Evolutionary conservation across 2,888 invertebrate species (phyloP), one percentile per base, ranked within the genome.

Genomic region (Orthosia cruda): DNA sequence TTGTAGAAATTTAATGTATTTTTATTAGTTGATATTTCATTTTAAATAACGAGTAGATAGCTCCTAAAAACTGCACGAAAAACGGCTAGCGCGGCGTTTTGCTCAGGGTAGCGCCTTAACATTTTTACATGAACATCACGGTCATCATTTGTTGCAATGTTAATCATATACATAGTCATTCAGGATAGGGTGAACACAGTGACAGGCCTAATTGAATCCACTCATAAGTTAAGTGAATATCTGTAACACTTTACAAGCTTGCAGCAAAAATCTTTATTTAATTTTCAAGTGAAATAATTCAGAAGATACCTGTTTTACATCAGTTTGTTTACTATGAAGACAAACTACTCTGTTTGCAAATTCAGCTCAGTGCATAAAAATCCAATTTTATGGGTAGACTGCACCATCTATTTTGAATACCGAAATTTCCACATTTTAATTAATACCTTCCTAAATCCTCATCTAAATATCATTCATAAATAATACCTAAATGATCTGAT

Each of bases 281-380:
- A 32, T 26, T 12, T 58, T 63, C 26, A 11, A 47, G 47, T 47
- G 11, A 58, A 58, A 26, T 64, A 54, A 59, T 73, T 73, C 52
- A 59, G 15, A 52, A 13, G 23, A 15, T 18, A 73, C 26, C 58
- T 64, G 26, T 59, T 72, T 59, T 55, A 15, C 5, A 11, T 59
- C 73, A 63, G n/a, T n/a, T 62, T 54, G 63, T 80, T 73, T 54
- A 63, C n/a, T 32, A 12, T 26, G 54, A 71, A 80, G 32, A 63
- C 23, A 63, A 64, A 47, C 47, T 47, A 40, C 4, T 54, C 72
- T 49, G 58, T 63, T 72, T 80, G 45, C 58, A 52, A 76, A 67
- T 58, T 26, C 62, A 20, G 40, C 32, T 12, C 18, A 20, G 15
- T 59, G 63, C 40, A 54, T 63, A 59, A 26, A 77, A 52, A 49